phyloP scores from a whole-genome alignment of 2,113 vertebrate genomes.

The Dasypus novemcinctus region DNA sequence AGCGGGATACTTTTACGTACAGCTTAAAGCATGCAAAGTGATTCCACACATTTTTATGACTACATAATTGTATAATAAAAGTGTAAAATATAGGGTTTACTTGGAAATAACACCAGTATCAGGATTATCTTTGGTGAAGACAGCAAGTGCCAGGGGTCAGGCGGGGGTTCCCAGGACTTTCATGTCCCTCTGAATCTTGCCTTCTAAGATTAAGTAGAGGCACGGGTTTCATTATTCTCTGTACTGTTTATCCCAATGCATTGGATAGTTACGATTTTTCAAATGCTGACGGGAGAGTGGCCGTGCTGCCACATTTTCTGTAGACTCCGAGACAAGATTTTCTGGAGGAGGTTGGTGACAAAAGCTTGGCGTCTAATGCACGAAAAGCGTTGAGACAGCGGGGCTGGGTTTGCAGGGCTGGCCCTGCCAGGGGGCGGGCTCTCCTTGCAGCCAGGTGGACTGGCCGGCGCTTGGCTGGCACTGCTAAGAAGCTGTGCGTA shows the following conservation, averaged over 20 bases:
- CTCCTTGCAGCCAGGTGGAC: not conserved
- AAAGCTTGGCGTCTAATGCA: rapidly evolving
- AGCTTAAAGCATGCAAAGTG: not conserved
- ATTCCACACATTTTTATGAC: not conserved
- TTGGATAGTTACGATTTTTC: not conserved
- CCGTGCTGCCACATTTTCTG: not conserved
- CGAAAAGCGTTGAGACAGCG: rapidly evolving
- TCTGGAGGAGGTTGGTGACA: not conserved
- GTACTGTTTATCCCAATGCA: rapidly evolving
- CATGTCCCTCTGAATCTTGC: no score
- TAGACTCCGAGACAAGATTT: not conserved
- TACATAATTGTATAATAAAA: not conserved
- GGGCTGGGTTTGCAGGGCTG: not conserved
- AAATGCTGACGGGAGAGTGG: not conserved
- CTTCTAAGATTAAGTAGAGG: not conserved
- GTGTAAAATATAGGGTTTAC: no score
- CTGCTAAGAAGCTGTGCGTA: no score
- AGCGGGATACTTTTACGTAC: not conserved
- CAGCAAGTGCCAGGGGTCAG: not conserved
- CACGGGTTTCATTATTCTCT: no score
- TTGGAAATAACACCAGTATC: rapidly evolving
- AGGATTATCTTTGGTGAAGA: not conserved
- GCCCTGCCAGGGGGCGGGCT: no score
- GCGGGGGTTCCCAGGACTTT: not conserved
- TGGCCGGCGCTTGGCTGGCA: no score